Percentiles rank a stretch among this genome's conserved stretches.
Conservation (phyloP, 2,888 invertebrate genomes). For the Osmoderma eremita region DNA sequence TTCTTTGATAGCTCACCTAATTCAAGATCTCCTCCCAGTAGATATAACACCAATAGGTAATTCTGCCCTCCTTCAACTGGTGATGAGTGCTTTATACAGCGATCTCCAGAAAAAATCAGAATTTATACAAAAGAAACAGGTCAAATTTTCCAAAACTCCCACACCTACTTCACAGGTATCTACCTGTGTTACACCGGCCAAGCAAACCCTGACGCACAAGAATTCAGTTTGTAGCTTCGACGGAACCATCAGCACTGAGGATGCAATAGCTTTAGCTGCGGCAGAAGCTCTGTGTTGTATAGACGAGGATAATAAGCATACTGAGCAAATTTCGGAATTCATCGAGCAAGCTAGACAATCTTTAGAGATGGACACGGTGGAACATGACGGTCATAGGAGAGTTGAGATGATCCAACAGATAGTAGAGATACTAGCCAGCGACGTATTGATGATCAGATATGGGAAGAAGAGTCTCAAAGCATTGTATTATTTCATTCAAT, state of each 20-base stretch:
- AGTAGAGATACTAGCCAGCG: constrained; percentile 70
- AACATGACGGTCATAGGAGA: constrained; percentile 57
- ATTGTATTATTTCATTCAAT: constrained; percentile 75
- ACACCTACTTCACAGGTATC: constrained; percentile 22
- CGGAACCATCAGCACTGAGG: constrained; percentile 50
- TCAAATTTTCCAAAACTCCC: constrained; percentile 47
- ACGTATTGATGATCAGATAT: constrained; percentile 70
- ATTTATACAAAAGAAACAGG: constrained; percentile 50
- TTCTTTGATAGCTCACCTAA: constrained; percentile 63
- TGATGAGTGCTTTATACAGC: constrained; percentile 76
- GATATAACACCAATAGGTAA: constrained; percentile 76
- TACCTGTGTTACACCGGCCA: neutral
- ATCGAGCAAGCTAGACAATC: constrained; percentile 67
- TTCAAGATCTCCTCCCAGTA: constrained; percentile 77
- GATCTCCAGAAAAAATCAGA: constrained; percentile 69
- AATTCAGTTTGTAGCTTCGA: constrained; percentile 53
- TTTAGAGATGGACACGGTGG: constrained; percentile 53
- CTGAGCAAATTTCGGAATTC: constrained; percentile 75
- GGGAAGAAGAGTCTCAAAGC: constrained; percentile 69
- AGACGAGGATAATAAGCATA: constrained; percentile 83
- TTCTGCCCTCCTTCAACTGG: constrained; percentile 77
- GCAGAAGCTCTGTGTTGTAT: constrained; percentile 83
- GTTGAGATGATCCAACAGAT: constrained; percentile 65
- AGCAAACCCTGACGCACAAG: constrained; percentile 43
- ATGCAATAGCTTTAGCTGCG: constrained; percentile 73